phyloP scores from a whole-genome alignment of 1,140 invertebrate genomes.

The Agraylea sexmaculata region DNA sequence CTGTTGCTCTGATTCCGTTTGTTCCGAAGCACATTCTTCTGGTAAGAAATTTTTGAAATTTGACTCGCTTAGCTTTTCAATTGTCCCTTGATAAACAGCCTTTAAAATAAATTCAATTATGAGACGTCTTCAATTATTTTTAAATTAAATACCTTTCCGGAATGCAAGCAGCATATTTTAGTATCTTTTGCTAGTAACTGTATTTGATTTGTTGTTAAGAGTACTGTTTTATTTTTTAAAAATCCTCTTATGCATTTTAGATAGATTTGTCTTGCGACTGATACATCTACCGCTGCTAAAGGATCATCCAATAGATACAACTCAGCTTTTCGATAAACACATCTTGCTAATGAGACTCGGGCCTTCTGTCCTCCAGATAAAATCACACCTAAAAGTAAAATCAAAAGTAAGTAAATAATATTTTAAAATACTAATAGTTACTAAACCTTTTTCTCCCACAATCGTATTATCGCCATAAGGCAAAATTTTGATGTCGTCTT shows the following conservation, averaged over 20 bases:
- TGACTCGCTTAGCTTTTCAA: slow-evolving; percentile 9
- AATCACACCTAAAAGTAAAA: slow-evolving; percentile 27
- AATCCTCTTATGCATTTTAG: slow-evolving; percentile 25
- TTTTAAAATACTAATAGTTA: slow-evolving; percentile 19
- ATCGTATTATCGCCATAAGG: slow-evolving; percentile 56
- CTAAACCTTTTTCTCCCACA: slow-evolving; percentile 46
- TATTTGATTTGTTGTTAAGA: slow-evolving; percentile 54
- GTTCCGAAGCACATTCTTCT: neutral
- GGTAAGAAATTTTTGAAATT: slow-evolving; percentile 8
- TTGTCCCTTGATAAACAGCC: slow-evolving; percentile 3
- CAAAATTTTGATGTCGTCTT: slow-evolving; percentile 56
- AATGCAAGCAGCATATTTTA: slow-evolving; percentile 38
- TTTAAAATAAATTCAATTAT: neutral
- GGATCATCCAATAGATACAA: slow-evolving; percentile 53
- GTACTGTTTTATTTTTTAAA: slow-evolving; percentile 29
- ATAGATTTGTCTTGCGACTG: slow-evolving; percentile 35
- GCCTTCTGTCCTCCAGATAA: slow-evolving; percentile 54
- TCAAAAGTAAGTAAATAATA: neutral
- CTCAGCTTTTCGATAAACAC: slow-evolving; percentile 49
- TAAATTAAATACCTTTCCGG: slow-evolving; percentile 23
- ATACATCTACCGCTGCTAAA: slow-evolving; percentile 46
- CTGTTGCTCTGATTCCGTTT: slow-evolving; percentile 26
- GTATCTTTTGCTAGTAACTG: slow-evolving; percentile 45
- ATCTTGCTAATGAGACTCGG: slow-evolving; percentile 50
- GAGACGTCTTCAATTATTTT: neutral